Evolutionary conservation across 2,797 vertebrate genomes (phyloP).

Genomic region (Phrynocephalus forsythii): DNA sequence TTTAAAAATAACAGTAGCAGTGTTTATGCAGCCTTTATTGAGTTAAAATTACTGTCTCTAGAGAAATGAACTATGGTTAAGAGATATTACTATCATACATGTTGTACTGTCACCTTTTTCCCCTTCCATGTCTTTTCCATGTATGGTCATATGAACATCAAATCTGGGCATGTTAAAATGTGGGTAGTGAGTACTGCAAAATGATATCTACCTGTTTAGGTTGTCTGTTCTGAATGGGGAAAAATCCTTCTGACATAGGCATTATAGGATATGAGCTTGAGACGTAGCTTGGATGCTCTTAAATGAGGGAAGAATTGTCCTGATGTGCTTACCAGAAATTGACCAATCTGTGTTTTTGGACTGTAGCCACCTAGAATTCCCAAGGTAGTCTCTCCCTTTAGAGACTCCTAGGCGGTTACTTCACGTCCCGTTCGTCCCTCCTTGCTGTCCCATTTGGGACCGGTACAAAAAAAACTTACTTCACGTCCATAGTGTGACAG

Average conservation of each 20-base stretch:
- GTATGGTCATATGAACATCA: conserved; percentile 27
- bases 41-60: neutral
- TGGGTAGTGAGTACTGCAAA: conserved; percentile 37
- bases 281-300: conserved; percentile 49
- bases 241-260: conserved; percentile 60
- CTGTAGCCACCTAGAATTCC: no score
- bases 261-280: conserved; percentile 58
- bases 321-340: conserved; percentile 43
- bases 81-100: neutral
- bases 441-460: no score
- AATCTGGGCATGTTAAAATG: conserved; percentile 24
- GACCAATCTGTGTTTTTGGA: no score
- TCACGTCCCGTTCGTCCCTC: no score
- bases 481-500: no score
- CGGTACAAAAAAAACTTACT: no score
- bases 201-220: conserved; percentile 54
- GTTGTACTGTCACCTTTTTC: conserved; percentile 47
- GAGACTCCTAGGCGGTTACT: conserved; percentile 34
- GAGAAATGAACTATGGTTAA: conserved; percentile 31
- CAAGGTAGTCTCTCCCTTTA: no score
- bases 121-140: neutral
- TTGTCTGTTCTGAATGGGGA: conserved; percentile 69
- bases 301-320: conserved; percentile 51
- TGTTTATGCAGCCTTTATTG: neutral
- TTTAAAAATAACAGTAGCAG: conserved; percentile 36